Evolutionary conservation across 2,797 vertebrate genomes (phyloP).

Genomic region (Perodicticus potto): DNA sequence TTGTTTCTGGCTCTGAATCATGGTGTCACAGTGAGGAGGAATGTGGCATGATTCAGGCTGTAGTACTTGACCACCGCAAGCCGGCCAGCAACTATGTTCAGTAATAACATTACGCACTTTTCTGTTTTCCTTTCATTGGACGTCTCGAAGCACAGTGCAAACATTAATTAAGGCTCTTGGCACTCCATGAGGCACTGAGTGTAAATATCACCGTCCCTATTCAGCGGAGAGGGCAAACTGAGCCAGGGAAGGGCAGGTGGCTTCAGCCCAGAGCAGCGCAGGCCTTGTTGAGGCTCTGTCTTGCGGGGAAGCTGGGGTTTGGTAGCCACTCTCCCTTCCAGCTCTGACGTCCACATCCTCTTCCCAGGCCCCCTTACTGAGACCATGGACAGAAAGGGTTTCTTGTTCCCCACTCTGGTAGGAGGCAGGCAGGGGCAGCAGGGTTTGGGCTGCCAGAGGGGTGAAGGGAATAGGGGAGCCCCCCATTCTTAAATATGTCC

Average conservation of each 20-base stretch:
- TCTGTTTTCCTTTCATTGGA: slow-evolving; percentile 79
- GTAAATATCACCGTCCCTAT: slow-evolving; percentile 70
- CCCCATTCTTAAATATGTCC: background rate
- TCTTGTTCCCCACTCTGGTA: background rate
- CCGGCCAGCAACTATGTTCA: slow-evolving; percentile 52
- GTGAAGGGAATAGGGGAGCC: background rate
- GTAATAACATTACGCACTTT: slow-evolving; percentile 76
- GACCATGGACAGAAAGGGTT: background rate
- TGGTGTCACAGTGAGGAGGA: background rate
- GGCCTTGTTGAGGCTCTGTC: background rate
- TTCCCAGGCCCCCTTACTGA: background rate
- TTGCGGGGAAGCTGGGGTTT: background rate
- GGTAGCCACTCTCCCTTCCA: background rate
- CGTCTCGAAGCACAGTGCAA: slow-evolving; percentile 68
- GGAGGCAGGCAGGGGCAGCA: background rate
- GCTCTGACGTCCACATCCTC: background rate
- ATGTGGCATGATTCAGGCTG: slow-evolving; percentile 72
- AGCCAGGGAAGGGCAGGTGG: slow-evolving; percentile 5
- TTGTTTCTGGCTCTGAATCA: slow-evolving; percentile 67
- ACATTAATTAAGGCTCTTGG: slow-evolving; percentile 78
- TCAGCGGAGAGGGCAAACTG: slow-evolving; percentile 45
- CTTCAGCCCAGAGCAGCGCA: background rate
- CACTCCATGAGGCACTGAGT: slow-evolving; percentile 18
- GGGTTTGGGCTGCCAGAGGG: background rate
- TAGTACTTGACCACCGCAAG: slow-evolving; percentile 25